Evolutionary conservation across 2,797 vertebrate genomes (phyloP).

Genomic region (Danio kyathit): DNA sequence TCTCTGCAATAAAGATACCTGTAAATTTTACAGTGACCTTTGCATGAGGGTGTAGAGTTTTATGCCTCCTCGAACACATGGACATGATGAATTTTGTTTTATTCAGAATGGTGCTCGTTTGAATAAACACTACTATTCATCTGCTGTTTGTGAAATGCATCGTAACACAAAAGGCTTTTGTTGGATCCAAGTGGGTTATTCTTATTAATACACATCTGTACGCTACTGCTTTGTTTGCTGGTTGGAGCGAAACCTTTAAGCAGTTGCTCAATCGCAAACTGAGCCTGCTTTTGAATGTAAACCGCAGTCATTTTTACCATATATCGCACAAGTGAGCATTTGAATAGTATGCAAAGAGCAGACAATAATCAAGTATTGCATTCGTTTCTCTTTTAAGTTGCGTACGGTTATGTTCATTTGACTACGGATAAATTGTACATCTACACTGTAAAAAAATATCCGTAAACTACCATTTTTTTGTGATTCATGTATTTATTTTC

Average conservation of each 20-base stretch:
- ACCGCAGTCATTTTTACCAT: background rate
- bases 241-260: conserved; percentile 3
- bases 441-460: too few relatives aligned
- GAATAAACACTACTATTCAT: conserved; percentile 81
- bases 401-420: too few relatives aligned
- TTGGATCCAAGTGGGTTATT: background rate
- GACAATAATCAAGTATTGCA: too few relatives aligned
- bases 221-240: background rate
- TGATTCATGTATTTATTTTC: too few relatives aligned
- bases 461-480: too few relatives aligned
- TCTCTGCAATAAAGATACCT: conserved; percentile 93
- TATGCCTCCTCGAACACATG: conserved; percentile 80
- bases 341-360: too few relatives aligned
- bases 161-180: background rate
- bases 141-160: conserved; percentile 70
- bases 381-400: too few relatives aligned
- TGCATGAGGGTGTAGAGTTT: conserved; percentile 87
- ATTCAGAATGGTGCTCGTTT: conserved; percentile 84
- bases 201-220: background rate
- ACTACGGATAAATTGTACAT: too few relatives aligned
- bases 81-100: conserved; percentile 80
- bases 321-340: background rate
- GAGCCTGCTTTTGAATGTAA: background rate
- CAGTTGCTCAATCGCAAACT: background rate
- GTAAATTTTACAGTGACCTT: conserved; percentile 91